Evolutionary conservation across 2,113 vertebrate species (phyloP).

Genomic region (Ascaphus truei): DNA sequence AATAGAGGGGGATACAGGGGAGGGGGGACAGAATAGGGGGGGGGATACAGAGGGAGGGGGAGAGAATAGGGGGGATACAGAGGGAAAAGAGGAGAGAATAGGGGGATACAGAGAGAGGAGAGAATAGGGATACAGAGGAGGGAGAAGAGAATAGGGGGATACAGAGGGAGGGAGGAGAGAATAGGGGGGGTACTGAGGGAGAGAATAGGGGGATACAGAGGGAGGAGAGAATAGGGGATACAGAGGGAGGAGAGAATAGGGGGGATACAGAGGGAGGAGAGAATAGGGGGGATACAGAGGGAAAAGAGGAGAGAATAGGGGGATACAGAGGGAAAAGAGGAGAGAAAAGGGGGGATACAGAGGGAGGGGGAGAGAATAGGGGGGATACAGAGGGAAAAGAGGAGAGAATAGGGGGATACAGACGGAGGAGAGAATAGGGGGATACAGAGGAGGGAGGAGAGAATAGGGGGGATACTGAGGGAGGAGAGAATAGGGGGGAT

Average conservation of each 20-base stretch:
- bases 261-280: not conserved
- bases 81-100: too few species aligned
- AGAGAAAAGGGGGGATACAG: not conserved
- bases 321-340: not conserved
- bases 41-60: too few species aligned
- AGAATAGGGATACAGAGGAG: too few species aligned
- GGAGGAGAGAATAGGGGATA: not conserved
- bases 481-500: not conserved
- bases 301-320: not conserved
- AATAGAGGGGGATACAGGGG: accelerated
- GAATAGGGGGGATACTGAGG: not conserved
- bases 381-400: too few species aligned
- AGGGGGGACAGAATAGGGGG: too few species aligned
- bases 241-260: not conserved
- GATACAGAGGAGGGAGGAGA: not conserved
- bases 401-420: not conserved
- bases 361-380: not conserved
- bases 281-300: not conserved
- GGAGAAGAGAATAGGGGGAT: too few species aligned
- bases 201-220: too few species aligned
- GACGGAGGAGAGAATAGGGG: not conserved
- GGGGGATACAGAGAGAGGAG: too few species aligned
- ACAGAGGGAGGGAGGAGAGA: too few species aligned
- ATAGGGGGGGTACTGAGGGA: too few species aligned
- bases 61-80: too few species aligned